Evolutionary conservation across 2,113 vertebrate genomes (phyloP).

Genomic region (Elephantulus edwardii): DNA sequence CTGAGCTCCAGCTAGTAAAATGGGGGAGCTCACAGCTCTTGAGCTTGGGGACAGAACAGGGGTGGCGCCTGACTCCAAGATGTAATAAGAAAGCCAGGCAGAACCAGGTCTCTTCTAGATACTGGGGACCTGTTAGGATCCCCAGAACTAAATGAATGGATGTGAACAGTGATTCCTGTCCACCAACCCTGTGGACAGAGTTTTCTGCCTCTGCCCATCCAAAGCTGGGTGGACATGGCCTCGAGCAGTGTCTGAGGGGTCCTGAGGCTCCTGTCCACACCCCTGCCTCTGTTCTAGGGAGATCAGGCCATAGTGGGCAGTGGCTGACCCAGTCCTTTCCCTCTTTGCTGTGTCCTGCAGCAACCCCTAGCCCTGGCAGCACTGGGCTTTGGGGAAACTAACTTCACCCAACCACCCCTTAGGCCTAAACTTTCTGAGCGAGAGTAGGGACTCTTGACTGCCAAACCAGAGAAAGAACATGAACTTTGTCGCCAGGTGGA

Average conservation of each 20-base stretch:
- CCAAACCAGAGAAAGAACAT: neutral
- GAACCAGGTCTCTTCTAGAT: neutral
- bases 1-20: neutral
- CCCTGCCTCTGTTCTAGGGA: too few relatives aligned
- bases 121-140: neutral
- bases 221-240: rapidly evolving
- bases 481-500: neutral
- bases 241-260: neutral
- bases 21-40: neutral
- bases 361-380: neutral
- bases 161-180: neutral
- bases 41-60: too few relatives aligned
- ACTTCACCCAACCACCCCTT: neutral
- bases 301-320: neutral
- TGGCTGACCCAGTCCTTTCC: neutral
- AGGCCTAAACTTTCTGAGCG: neutral
- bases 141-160: neutral
- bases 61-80: neutral
- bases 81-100: rapidly evolving
- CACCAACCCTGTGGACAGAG: neutral
- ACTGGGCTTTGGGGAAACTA: neutral
- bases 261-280: too few relatives aligned
- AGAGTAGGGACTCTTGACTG: neutral
- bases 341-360: neutral
- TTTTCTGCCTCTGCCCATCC: neutral